A percentile compares a stretch with the other conserved stretches of the same genome.
Conservation (phyloP, 2,888 invertebrate genomes). For the Podabrus alpinus region DNA sequence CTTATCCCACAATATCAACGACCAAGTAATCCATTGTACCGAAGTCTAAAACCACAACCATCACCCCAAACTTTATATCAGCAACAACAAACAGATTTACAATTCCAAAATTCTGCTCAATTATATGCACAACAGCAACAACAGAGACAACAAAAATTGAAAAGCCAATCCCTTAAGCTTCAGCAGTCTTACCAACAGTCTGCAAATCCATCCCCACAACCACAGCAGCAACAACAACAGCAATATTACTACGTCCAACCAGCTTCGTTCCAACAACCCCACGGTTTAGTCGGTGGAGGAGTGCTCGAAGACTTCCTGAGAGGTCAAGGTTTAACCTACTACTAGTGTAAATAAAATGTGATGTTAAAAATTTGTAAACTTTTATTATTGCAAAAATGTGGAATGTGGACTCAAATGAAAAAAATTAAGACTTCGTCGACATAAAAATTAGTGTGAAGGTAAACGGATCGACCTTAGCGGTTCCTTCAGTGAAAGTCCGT, state of each 20-base stretch:
- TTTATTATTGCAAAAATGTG: conserved; percentile 4
- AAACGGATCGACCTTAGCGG: conserved; percentile 30
- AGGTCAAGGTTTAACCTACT: conserved; percentile 70
- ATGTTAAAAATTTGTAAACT: conserved; percentile 5
- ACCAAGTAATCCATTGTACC: conserved; percentile 59
- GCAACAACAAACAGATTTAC: conserved; percentile 68
- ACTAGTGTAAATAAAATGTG: conserved; percentile 36
- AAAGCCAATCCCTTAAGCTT: conserved; percentile 44
- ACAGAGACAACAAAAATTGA: conserved; percentile 55
- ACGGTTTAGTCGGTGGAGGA: conserved; percentile 61
- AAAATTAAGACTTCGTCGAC: conserved; percentile 6
- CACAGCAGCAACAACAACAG: conserved; percentile 49
- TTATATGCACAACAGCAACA: conserved; percentile 56
- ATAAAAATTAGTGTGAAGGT: conserved; percentile 21
- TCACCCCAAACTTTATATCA: conserved; percentile 55
- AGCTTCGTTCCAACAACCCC: conserved; percentile 38
- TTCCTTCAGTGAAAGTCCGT: conserved; percentile 42
- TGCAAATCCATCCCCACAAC: conserved; percentile 51
- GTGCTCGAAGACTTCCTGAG: conserved; percentile 82
- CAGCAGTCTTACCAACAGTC: conserved; percentile 49
- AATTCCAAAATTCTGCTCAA: conserved; percentile 62
- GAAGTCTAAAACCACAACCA: conserved; percentile 45
- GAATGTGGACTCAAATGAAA: neutral
- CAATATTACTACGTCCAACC: conserved; percentile 67
- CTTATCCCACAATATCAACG: conserved; percentile 65